Evolutionary conservation across 2,888 invertebrate genomes (phyloP).

Genomic region (Neoscelio sp.): DNA sequence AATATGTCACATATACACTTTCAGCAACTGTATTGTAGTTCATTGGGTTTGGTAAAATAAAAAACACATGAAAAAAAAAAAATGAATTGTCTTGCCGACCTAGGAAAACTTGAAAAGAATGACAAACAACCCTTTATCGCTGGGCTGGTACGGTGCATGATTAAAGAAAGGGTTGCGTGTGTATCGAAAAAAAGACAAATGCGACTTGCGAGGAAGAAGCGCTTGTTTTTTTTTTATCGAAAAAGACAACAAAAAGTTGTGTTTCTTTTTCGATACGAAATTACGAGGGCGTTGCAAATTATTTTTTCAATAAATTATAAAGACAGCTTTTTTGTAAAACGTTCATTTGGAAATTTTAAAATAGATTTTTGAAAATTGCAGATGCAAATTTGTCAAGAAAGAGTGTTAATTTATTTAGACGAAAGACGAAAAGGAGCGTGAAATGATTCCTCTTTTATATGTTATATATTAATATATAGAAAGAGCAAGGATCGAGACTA

Average conservation of each 20-base stretch:
- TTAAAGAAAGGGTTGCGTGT: conserved; percentile 33
- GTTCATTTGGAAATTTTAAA: conserved; percentile 33
- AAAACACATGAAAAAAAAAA: too few relatives aligned
- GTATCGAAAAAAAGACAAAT: conserved; percentile 28
- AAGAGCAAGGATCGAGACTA: conserved; percentile 47
- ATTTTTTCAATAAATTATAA: conserved; percentile 68
- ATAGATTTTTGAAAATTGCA: conserved; percentile 38
- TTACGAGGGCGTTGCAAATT: conserved; percentile 50
- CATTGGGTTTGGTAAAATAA: too few relatives aligned
- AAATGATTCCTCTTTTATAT: conserved; percentile 71
- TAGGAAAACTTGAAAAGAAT: too few relatives aligned
- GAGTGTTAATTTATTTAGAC: conserved; percentile 64
- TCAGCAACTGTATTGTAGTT: too few relatives aligned
- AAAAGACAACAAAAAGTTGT: background rate
- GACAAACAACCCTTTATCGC: too few relatives aligned
- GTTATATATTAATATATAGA: conserved; percentile 64
- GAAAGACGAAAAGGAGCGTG: conserved; percentile 62
- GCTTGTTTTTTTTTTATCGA: conserved; percentile 1
- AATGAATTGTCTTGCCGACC: too few relatives aligned
- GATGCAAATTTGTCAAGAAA: background rate
- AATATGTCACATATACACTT: too few relatives aligned
- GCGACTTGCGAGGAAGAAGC: conserved; percentile 38
- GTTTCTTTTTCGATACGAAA: conserved; percentile 4
- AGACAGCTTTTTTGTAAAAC: conserved; percentile 44
- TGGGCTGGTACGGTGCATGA: too few relatives aligned